These are phyloP conservation scores for Drosophila repletoides DNA, from an alignment of 1,140 invertebrate species.

Conservation along the genomic window DNA sequence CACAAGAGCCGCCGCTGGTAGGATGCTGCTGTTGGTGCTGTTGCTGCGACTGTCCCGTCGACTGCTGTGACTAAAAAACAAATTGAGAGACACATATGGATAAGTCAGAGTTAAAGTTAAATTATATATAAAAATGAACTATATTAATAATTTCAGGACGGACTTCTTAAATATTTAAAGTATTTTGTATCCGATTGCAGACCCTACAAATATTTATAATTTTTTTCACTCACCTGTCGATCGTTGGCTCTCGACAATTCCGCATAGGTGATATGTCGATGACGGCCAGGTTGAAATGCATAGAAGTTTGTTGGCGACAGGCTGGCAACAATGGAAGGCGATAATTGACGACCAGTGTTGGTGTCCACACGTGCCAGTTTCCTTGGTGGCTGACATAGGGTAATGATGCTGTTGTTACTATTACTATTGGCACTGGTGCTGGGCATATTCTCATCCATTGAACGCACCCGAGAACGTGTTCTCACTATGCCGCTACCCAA, in stretches of 20 bases:
- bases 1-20: conserved; percentile 51
- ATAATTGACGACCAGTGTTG: background rate
- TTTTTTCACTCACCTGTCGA: conserved; percentile 12
- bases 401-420: conserved; percentile 2
- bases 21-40: conserved; percentile 17
- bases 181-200: too few relatives aligned
- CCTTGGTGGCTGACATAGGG: conserved; percentile 13
- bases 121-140: too few relatives aligned
- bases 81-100: too few relatives aligned
- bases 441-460: conserved; percentile 39
- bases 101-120: too few relatives aligned
- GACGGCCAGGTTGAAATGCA: conserved; percentile 58
- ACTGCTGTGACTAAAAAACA: background rate
- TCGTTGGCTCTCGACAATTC: conserved; percentile 18
- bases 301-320: conserved; percentile 55
- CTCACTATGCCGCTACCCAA: conserved; percentile 16
- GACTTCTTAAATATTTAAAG: background rate
- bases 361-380: conserved; percentile 35
- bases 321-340: conserved; percentile 18
- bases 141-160: too few relatives aligned
- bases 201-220: too few relatives aligned
- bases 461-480: conserved; percentile 35
- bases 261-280: conserved; percentile 56
- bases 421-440: background rate
- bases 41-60: conserved; percentile 1